Base-by-base conservation (phyloP, 35 echinoderm and acorn worm genomes). In the Ophioderma brevispina region DNA sequence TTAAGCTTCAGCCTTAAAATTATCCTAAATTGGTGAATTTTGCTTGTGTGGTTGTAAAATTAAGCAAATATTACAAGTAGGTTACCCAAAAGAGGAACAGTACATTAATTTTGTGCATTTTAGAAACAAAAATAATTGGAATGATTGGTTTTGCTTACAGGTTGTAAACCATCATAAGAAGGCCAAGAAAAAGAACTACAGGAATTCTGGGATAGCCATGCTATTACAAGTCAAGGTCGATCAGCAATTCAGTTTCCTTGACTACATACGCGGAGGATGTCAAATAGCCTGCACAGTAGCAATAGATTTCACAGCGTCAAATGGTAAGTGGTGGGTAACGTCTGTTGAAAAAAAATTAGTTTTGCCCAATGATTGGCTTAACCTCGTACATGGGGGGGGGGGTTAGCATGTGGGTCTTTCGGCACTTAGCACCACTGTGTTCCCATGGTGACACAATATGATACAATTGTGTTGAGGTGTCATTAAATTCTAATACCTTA, bases 271-370 rank as follows among this genome's bases (percentile, higher is more conserved):
- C 76, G 95, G 95, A 78, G 95, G 95, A 34, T 91, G 92, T 36
- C 88, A 97, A 76, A 63, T 97, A 25, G 90, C 87, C 37, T 87
- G 90, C 75, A 97, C 95, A 0, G 95, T 97, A 0, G 95, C 95
- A 21, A 79, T 97, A 6, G 95, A 97, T 80, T 97, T 97, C 76
- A 97, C 95, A 23, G 95, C 95, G 39, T 97, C 95, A 75, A 97
- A 97, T 85, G 95, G 95, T 97, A 88, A 86, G 94, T 38, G 23
- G 3, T 23, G 23, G 35, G 40, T 59, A 18, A 70, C n/a, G 46
- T 52, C 46, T 52, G 46, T 52, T 52, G 46, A 52, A 52, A 21
- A 52, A 21, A 52, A 11, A 11, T 8, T n/a, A n/a, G n/a, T n/a
- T n/a, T n/a, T n/a, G n/a, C n/a, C n/a, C n/a, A n/a, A n/a, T n/a